Base-by-base conservation (phyloP, 2,888 invertebrate genomes). In the Amphipyra tragopoginis region DNA sequence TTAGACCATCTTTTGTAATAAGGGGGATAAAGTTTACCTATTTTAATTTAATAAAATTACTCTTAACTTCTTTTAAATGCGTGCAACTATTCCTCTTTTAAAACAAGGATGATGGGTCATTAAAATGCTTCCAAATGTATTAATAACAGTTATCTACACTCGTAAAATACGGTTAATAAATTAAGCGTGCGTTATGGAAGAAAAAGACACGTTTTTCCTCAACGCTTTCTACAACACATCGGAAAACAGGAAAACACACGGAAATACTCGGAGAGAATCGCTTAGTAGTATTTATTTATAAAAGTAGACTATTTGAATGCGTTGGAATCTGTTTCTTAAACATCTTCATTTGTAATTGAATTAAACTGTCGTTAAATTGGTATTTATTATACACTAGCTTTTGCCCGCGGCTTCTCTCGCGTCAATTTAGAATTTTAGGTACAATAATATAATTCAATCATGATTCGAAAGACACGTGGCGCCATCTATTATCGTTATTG, bases 261-360 rank as follows among this genome's bases (percentile, higher is more conserved):
- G 65, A 67, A 71, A 75, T 71, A 75, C 75, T 63, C 57, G 65
- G 57, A 78, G 65, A 63, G 80, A 77, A 80, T 80, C 44, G 58
- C 38, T 63, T 54, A 47, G 49, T 21, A 53, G 56, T 54, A 75
- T 55, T n/a, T 54, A 50, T 51, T 50, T 54, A 49, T 57, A 52
- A 54, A 59, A 59, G 58, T 39, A 11, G 36, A 50, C 49, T 34
- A 48, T 65, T 76, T 56, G 36, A 63, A 66, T 70, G 42, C 51
- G 36, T 36, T 63, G 55, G 51, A 40, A 54, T 65, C 47, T 51
- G 43, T 61, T 8, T 21, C n/a, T 39, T 14, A 11, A 42, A 40
- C 49, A 51, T 69, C 34, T 38, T 13, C 0, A 42, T 54, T 57
- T 40, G 26, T 52, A 43, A 38, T 43, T 15, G 14, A 36, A 65